Conservation (phyloP, 2,113 vertebrate genomes). For the Fregetta grallaria region DNA sequence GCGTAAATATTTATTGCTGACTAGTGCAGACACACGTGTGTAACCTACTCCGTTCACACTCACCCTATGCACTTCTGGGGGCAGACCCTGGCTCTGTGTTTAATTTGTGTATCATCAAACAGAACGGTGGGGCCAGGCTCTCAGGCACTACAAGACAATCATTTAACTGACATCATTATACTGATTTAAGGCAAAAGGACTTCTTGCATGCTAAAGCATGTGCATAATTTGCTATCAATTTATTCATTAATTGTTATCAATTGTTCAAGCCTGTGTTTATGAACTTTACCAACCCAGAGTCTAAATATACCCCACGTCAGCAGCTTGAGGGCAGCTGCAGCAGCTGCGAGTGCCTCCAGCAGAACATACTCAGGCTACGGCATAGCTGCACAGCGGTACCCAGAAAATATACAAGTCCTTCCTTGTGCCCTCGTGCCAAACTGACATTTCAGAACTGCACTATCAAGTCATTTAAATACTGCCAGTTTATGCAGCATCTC, state of each 20-base stretch:
- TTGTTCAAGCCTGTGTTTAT: background rate
- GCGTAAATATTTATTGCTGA: background rate
- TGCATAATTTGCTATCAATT: background rate
- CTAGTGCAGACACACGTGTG: background rate
- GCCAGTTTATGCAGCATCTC: constrained; percentile 21
- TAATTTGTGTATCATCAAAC: background rate
- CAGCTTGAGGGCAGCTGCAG: background rate
- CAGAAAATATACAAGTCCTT: background rate
- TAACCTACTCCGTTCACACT: background rate
- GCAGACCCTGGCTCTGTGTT: background rate
- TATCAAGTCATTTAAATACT: background rate
- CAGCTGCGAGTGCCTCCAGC: background rate
- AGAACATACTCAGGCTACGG: background rate
- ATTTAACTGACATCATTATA: background rate
- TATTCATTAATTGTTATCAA: background rate
- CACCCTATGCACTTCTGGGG: background rate
- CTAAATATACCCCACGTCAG: background rate
- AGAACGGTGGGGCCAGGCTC: background rate
- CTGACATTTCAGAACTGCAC: background rate
- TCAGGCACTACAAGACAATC: background rate
- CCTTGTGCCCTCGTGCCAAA: background rate
- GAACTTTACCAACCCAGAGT: background rate
- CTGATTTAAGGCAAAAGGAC: background rate
- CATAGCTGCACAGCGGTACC: background rate
- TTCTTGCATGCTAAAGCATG: background rate